Base-by-base conservation (phyloP, 1,140 invertebrate genomes). In the Octopus sinensis region DNA sequence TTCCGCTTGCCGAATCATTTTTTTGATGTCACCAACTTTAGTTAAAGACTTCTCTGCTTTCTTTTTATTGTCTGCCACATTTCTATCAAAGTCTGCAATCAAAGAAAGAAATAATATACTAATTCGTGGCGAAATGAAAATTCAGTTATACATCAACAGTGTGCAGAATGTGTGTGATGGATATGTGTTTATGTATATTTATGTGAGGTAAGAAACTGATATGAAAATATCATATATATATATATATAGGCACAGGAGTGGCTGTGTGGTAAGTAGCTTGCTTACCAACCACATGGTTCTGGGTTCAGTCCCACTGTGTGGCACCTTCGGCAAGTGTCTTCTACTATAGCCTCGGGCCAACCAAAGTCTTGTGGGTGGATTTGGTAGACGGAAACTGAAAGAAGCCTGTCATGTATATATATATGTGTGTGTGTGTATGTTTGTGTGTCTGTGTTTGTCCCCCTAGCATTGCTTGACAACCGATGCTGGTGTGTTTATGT, bases 1-100 rank as follows among this genome's bases (percentile, higher is more conserved):
- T 83, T 92, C 92, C 3, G 95, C 94, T 84, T 93, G 92, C 12
- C 90, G 84, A 75, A 96, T 95, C 54, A 93, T 91, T 56, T 89
- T 82, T 85, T 93, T 89, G 81, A 95, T 95, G 80, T 92, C 89
- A 5, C 91, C 88, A 43, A 95, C 92, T 78, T 92, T 90, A 79
- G 91, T 84, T 56, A 97, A 88, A 13, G 96, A 94, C 76, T 93
- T 91, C 62, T 94, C 91, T 0, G 96, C 96, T 82, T 93, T 93
- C 7, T 91, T 90, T 76, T 94, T 94, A 81, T 95, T 96, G 75
- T 94, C 93, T 84, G 96, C 93, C 4, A 98, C 96, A 90, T 96
- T 93, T 73, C 94, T 93, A 88, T 98, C 96, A 92, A 98, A 99
- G 88, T 95, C 96, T 95, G 86, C 51, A 83, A 83, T 85, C 90